Percentiles rank a stretch among this genome's conserved stretches.
Conservation (phyloP, 53 echinoderm and acorn worm genomes). For the Astropecten irregularis region DNA sequence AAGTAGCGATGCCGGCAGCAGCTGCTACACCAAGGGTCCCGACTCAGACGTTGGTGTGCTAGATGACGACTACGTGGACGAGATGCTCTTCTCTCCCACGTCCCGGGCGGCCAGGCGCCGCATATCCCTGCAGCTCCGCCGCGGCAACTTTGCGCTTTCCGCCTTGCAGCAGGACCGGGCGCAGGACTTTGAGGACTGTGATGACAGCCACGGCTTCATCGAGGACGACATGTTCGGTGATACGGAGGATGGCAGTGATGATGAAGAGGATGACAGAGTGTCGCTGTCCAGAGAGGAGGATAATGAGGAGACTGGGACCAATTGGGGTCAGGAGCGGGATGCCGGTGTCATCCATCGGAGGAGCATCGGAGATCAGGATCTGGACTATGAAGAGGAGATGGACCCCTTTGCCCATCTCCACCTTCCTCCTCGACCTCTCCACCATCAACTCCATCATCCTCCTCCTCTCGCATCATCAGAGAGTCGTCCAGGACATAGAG, state of each 20-base stretch:
- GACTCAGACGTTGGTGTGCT: slow-evolving; percentile 20
- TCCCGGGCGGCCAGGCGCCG: slow-evolving; percentile 44
- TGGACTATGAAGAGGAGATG: slow-evolving; percentile 27
- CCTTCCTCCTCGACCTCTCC: neutral
- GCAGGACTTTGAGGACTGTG: slow-evolving; percentile 10
- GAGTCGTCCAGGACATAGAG: neutral
- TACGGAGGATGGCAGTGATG: slow-evolving; percentile 26
- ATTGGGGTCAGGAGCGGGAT: neutral
- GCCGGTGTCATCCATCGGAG: neutral
- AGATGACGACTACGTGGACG: slow-evolving; percentile 14
- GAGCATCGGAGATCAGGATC: slow-evolving; percentile 12
- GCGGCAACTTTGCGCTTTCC: slow-evolving; percentile 43
- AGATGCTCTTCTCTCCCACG: slow-evolving; percentile 34
- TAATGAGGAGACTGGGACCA: neutral
- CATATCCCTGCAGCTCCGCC: slow-evolving; percentile 32
- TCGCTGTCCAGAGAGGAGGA: neutral
- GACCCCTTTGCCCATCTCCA: slow-evolving; percentile 5
- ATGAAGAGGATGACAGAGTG: slow-evolving; percentile 7
- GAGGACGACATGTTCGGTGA: slow-evolving; percentile 46
- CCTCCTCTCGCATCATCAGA: neutral
- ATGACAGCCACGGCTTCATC: slow-evolving; percentile 20
- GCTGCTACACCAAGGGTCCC: slow-evolving; percentile 40
- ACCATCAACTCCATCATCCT: neutral
- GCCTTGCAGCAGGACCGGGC: slow-evolving; percentile 16
- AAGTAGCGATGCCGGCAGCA: slow-evolving; percentile 31